Evolutionary conservation across 92 coral and sea anemone genomes (phyloP), one percentile per base, ranked within the genome.

Genomic region (Micromussa lordhowensis): DNA sequence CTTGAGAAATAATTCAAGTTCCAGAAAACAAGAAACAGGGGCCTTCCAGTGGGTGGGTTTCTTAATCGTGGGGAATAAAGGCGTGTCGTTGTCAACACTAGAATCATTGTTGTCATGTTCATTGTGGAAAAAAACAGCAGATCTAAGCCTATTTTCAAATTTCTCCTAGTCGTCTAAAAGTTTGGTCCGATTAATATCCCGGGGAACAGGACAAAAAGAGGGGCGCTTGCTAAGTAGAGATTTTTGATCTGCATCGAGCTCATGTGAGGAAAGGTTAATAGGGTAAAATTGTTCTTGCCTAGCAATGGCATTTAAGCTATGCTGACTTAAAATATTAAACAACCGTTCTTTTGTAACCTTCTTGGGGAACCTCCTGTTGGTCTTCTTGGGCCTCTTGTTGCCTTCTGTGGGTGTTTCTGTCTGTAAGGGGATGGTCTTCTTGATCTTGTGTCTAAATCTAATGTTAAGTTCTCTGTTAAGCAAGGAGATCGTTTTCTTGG

Each of bases 261-360:
- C 79, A 2, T 4, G 79, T 34, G 79, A 75, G 13, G 79, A 75
- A 18, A 75, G 53, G 35, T 75, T 75, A 18, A 75, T 75, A 1
- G 79, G 79, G 35, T 75, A 34, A 38, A 75, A 76, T 55, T 76
- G 80, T 44, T 38, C 59, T 18, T 49, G 36, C 34, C 44, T 40
- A 3, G 26, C 34, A 22, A 34, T 48, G 12, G 48, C 48, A 11
- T 44, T 48, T 24, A 34, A 24, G 55, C 80, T 4, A 48, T 48
- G 61, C 32, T 24, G 26, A 32, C 26, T 48, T 76, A 76, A 76
- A 44, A 16, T 76, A 22, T 49, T 40, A 24, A 17, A 21, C 48
- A 84, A 84, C 11, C 80, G 87, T 71, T 72, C 77, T 84, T 71
- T 84, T 61, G 19, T 69, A 71, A 84, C 79, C 79, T 84, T 48